These are phyloP conservation scores for Pogonomyrmex barbatus DNA, from an alignment of 1,140 invertebrate genomes.

Conservation along the genomic window DNA sequence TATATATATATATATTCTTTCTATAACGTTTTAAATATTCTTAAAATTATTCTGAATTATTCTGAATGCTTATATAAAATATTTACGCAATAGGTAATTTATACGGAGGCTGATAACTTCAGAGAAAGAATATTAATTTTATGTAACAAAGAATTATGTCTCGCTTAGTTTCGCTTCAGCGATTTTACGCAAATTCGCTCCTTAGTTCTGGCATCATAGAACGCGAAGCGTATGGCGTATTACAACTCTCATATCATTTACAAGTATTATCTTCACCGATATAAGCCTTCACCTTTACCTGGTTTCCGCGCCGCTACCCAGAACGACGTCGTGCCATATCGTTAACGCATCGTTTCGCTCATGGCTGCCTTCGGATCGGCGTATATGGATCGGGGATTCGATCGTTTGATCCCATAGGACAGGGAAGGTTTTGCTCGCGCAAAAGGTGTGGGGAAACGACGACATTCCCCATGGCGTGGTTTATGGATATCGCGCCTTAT, in stretches of 20 bases:
- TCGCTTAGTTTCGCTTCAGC: not conserved
- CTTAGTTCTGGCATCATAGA: not conserved
- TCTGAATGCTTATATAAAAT: not conserved
- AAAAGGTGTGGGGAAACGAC: conserved; percentile 1
- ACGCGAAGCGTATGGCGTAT: conserved; percentile 3
- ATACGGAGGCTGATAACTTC: not conserved
- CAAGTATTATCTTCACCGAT: conserved; percentile 20
- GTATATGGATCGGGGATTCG: not conserved
- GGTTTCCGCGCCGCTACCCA: not conserved
- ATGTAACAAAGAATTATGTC: not conserved
- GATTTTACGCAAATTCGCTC: not conserved
- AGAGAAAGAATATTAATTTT: not conserved
- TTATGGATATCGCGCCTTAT: conserved; percentile 26
- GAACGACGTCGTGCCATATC: conserved; percentile 4
- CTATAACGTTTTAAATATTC: not conserved
- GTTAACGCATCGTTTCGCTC: conserved; percentile 33
- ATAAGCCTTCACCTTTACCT: conserved; percentile 16
- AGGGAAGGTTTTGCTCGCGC: not conserved
- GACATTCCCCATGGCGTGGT: not conserved
- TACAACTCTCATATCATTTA: conserved; percentile 11
- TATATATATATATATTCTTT: too few relatives aligned
- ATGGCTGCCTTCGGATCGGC: not conserved
- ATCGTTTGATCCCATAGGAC: conserved; percentile 39
- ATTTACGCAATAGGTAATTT: not conserved
- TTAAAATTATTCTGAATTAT: not conserved